Evolutionary conservation across 1,140 invertebrate species (phyloP).

Genomic region (Caenorhabditis latens): DNA sequence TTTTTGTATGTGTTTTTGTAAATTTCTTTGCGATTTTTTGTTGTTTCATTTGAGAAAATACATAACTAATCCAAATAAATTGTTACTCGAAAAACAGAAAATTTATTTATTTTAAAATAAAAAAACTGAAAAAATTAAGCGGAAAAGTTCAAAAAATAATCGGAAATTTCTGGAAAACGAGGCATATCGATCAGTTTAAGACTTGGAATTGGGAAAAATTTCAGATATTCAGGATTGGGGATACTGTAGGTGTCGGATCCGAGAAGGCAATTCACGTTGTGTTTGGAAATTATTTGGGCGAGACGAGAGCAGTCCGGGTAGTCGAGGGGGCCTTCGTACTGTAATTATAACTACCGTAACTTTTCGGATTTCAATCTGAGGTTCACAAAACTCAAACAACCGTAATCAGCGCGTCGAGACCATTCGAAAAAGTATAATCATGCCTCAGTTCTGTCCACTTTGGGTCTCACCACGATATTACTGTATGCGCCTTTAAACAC

Average conservation of each 20-base stretch:
- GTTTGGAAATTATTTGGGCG: constrained; percentile 60
- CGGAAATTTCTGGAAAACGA: background rate
- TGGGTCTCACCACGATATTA: no score
- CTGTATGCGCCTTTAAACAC: no score
- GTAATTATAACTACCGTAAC: background rate
- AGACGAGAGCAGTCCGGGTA: constrained; percentile 61
- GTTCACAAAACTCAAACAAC: background rate
- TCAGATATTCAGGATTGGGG: constrained; percentile 48
- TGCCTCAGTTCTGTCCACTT: no score
- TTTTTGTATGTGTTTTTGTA: no score
- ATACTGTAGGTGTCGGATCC: background rate
- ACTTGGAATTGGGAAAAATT: background rate
- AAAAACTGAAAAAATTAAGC: background rate
- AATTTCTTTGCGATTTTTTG: background rate
- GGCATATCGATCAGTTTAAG: background rate
- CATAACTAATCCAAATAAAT: constrained; percentile 3
- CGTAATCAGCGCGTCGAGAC: no score
- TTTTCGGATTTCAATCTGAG: background rate
- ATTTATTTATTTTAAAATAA: background rate
- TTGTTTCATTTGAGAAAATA: background rate
- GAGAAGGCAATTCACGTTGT: constrained; percentile 45
- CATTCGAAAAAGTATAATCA: no score
- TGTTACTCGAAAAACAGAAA: background rate
- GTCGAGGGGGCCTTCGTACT: constrained; percentile 59
- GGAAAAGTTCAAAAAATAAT: background rate